Conservation (phyloP, 2,888 invertebrate species). For the Parapristionchus giblindavisi region DNA sequence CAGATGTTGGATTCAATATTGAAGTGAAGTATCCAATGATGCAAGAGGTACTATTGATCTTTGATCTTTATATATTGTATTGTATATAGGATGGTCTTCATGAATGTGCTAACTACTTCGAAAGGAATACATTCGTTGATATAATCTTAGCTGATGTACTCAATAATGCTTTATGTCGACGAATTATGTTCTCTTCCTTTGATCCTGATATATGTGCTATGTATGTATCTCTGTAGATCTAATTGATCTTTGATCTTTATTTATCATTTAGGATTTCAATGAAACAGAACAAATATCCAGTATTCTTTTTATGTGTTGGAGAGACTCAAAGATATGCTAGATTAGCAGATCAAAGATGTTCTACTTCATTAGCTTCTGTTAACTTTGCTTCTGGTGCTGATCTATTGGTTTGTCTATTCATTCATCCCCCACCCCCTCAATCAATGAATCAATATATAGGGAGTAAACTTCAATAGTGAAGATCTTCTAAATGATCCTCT, state of each 20-base stretch:
- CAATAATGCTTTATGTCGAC: slow-evolving; percentile 81
- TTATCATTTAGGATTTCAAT: slow-evolving; percentile 77
- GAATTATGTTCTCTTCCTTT: slow-evolving; percentile 92
- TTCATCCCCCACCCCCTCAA: too few relatives aligned
- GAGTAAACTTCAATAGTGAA: slow-evolving; percentile 91
- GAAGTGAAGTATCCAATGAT: slow-evolving; percentile 96
- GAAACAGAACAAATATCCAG: slow-evolving; percentile 96
- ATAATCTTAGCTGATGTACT: slow-evolving; percentile 85
- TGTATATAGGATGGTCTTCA: slow-evolving; percentile 70
- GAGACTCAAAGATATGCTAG: slow-evolving; percentile 80
- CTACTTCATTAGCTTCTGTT: slow-evolving; percentile 63
- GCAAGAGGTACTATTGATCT: slow-evolving; percentile 54
- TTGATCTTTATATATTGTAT: neutral
- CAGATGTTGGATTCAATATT: slow-evolving; percentile 91
- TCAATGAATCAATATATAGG: too few relatives aligned
- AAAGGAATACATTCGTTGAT: slow-evolving; percentile 91
- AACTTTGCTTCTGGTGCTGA: slow-evolving; percentile 64
- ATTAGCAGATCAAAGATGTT: slow-evolving; percentile 73
- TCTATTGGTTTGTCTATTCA: slow-evolving; percentile 52
- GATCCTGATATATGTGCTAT: slow-evolving; percentile 94
- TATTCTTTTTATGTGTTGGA: slow-evolving; percentile 90
- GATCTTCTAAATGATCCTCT: slow-evolving; percentile 82
- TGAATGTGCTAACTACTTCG: slow-evolving; percentile 73
- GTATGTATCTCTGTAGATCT: slow-evolving; percentile 71
- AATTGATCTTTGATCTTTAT: neutral